A percentile compares a stretch with the other conserved stretches of the same genome.
Conservation (phyloP, 1,140 invertebrate species). For the Ditylenchus dipsaci region DNA sequence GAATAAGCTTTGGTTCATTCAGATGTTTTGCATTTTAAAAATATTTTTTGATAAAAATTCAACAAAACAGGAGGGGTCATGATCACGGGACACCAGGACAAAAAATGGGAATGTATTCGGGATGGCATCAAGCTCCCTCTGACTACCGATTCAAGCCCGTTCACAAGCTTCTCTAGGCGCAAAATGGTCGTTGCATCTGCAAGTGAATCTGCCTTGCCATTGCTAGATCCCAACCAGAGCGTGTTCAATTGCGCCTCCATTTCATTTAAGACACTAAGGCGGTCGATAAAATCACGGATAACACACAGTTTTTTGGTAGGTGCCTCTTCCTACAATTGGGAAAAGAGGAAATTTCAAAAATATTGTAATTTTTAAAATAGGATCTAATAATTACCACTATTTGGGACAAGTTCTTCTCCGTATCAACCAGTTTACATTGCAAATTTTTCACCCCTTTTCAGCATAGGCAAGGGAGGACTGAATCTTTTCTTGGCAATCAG, state of each 20-base stretch:
- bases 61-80: too few species aligned
- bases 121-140: too few species aligned
- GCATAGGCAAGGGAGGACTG: constrained; percentile 5
- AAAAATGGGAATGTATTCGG: too few species aligned
- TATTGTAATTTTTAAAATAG: too few species aligned
- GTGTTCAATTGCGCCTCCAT: constrained; percentile 16
- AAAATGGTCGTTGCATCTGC: constrained; percentile 9
- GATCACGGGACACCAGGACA: too few species aligned
- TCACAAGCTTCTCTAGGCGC: constrained; percentile 10
- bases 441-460: constrained; percentile 8
- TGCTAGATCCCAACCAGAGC: constrained; percentile 4
- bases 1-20: neutral
- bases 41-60: too few species aligned
- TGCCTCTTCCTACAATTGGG: neutral
- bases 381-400: neutral
- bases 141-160: constrained; percentile 8
- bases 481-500: constrained; percentile 26
- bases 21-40: too few species aligned
- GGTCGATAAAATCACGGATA: constrained; percentile 9
- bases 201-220: constrained; percentile 5
- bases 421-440: constrained; percentile 1
- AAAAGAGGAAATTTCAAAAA: neutral
- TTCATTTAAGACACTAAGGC: constrained; percentile 3
- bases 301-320: constrained; percentile 6
- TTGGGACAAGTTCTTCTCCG: constrained; percentile 1